Percentiles rank a stretch among this genome's conserved stretches.
Conservation (phyloP, 2,888 invertebrate genomes). For the Ennomos quercinarius region DNA sequence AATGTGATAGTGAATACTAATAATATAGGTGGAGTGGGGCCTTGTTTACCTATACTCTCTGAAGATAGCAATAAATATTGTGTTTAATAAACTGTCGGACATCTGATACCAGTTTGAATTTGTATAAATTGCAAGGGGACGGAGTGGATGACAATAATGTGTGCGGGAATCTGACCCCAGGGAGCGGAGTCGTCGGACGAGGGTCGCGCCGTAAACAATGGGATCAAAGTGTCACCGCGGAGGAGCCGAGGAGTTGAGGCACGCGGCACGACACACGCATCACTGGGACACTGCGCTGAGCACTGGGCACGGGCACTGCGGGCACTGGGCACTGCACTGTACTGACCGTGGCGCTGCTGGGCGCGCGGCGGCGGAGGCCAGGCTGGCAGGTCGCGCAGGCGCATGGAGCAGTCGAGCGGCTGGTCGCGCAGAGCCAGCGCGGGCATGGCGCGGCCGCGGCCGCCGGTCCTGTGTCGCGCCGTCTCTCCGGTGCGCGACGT, state of each 20-base stretch:
- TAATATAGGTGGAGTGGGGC: too few species aligned
- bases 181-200: conserved; percentile 35
- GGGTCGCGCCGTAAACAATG: conserved; percentile 35
- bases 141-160: conserved; percentile 48
- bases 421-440: conserved; percentile 88
- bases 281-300: conserved; percentile 30
- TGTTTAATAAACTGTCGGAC: conserved; percentile 34
- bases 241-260: conserved; percentile 13
- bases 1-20: too few species aligned
- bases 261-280: conserved; percentile 15
- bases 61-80: conserved; percentile 28
- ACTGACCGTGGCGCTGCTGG: conserved; percentile 72
- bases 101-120: conserved; percentile 43
- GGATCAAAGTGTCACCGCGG: conserved; percentile 29
- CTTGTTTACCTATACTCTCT: too few species aligned
- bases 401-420: conserved; percentile 91
- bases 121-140: conserved; percentile 45
- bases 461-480: conserved; percentile 84
- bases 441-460: conserved; percentile 86
- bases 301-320: conserved; percentile 8
- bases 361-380: conserved; percentile 56
- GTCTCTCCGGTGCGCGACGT: conserved; percentile 69
- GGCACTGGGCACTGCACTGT: conserved; percentile 11
- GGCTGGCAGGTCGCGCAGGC: conserved; percentile 78
- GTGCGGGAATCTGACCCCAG: conserved; percentile 49